These are phyloP conservation scores for Drosophila mimica DNA, from an alignment of 2,888 invertebrate species.

Conservation along the genomic window DNA sequence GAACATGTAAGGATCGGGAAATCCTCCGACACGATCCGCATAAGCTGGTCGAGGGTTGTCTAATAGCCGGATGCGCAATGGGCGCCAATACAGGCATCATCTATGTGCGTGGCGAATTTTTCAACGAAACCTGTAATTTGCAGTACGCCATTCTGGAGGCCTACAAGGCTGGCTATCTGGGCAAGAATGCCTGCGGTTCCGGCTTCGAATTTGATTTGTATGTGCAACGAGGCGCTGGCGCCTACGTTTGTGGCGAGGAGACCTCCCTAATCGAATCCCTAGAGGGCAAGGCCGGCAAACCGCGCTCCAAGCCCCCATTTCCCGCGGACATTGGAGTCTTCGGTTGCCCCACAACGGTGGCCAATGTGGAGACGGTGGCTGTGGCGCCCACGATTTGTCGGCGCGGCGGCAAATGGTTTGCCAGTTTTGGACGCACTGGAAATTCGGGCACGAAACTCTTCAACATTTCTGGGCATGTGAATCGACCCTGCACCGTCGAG, in stretches of 20 bases:
- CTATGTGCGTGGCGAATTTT: conserved; percentile 99
- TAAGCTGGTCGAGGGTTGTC: conserved; percentile 96
- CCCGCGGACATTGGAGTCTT: conserved; percentile 99
- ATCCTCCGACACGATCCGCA: conserved; percentile 99
- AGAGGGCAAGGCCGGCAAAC: conserved; percentile 98
- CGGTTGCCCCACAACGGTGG: conserved; percentile 98
- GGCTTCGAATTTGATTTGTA: conserved; percentile 99
- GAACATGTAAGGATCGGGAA: conserved; percentile 99
- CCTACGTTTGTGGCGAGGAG: conserved; percentile 91
- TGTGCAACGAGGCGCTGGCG: conserved; percentile 94
- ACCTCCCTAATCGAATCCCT: conserved; percentile 99
- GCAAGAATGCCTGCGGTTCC: conserved; percentile 86
- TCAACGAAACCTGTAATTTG: conserved; percentile 98
- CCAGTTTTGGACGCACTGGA: conserved; percentile 95
- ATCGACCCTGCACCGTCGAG: conserved; percentile 97
- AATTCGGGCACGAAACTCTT: conserved; percentile 95
- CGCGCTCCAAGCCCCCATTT: conserved; percentile 98
- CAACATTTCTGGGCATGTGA: conserved; percentile 90
- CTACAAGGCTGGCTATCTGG: conserved; percentile 97
- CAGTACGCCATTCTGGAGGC: conserved; percentile 93
- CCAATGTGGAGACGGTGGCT: conserved; percentile 99
- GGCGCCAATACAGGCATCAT: conserved; percentile 98
- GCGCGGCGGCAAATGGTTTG: conserved; percentile 98
- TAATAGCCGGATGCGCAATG: conserved; percentile 97
- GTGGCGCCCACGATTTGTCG: conserved; percentile 97